A percentile compares a stretch with the other conserved stretches of the same genome.
Conservation (phyloP, 2,888 invertebrate genomes). For the Cynaeus angustus region DNA sequence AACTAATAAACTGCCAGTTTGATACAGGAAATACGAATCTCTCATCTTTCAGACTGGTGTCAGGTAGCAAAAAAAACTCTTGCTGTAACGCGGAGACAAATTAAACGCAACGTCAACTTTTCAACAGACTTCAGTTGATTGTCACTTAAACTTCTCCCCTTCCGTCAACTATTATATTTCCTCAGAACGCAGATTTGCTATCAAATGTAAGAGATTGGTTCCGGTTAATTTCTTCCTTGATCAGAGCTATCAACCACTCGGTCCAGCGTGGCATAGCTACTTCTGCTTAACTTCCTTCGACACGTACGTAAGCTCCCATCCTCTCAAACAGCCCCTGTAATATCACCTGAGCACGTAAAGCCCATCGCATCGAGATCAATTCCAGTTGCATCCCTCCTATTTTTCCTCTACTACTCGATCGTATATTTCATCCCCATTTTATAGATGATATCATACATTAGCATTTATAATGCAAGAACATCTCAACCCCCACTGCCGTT, state of each 20-base stretch:
- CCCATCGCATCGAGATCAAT: constrained; percentile 32
- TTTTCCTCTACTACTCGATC: constrained; percentile 27
- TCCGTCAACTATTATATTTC: neutral
- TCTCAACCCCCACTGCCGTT: constrained; percentile 23
- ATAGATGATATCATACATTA: constrained; percentile 40
- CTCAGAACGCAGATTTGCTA: neutral
- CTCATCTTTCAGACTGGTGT: no score
- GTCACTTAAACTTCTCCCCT: neutral
- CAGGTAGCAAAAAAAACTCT: neutral
- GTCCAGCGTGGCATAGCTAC: constrained; percentile 1
- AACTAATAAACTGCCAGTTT: no score
- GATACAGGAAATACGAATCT: no score
- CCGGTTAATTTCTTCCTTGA: neutral
- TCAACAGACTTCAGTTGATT: neutral
- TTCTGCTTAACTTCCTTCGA: constrained; percentile 14
- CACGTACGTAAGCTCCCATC: constrained; percentile 10
- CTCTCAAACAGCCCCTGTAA: constrained; percentile 1
- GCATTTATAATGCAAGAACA: constrained; percentile 10
- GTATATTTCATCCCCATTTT: constrained; percentile 40
- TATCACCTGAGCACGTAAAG: constrained; percentile 23
- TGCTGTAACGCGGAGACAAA: neutral
- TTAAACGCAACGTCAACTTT: neutral
- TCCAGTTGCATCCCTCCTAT: constrained; percentile 24
- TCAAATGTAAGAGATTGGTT: neutral
- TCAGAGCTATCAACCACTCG: neutral